A percentile compares a stretch with the other conserved stretches of the same genome.
These are phyloP conservation scores for Sarcoramphus papa DNA, from an alignment of 2,797 vertebrate genomes.

Conservation along the genomic window DNA sequence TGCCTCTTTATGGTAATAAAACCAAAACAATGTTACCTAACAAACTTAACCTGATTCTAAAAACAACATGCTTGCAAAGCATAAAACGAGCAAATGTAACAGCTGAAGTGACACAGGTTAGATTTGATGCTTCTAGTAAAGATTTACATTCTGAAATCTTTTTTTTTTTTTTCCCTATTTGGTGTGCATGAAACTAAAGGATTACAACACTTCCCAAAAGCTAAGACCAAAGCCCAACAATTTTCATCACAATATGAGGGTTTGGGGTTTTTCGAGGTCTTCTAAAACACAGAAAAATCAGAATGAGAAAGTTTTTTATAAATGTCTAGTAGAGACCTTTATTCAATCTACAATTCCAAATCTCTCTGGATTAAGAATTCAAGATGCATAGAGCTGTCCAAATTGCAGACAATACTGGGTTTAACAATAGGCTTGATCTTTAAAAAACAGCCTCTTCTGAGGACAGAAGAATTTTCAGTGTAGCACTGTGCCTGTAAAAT, in stretches of 20 bases:
- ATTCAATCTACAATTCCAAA: neutral
- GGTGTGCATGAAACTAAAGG: neutral
- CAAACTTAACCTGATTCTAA: neutral
- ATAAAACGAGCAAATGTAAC: neutral
- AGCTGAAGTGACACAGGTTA: neutral
- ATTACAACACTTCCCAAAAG: neutral
- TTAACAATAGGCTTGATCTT: constrained; percentile 1
- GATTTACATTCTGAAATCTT: neutral
- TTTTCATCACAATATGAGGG: neutral
- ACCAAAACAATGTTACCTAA: neutral
- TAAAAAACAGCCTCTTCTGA: neutral
- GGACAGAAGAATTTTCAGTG: neutral
- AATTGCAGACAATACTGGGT: constrained; percentile 15
- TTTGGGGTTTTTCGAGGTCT: neutral
- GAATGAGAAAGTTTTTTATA: neutral
- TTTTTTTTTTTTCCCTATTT: neutral
- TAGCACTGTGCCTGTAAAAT: neutral
- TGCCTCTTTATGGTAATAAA: neutral
- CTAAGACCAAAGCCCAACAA: neutral
- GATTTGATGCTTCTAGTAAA: neutral
- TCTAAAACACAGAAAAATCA: neutral
- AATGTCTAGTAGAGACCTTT: neutral
- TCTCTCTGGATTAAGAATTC: neutral
- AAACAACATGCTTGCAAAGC: neutral
- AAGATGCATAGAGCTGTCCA: neutral